phyloP scores from a whole-genome alignment of 2,797 vertebrate genomes.

The Ptychadena robeensis region DNA sequence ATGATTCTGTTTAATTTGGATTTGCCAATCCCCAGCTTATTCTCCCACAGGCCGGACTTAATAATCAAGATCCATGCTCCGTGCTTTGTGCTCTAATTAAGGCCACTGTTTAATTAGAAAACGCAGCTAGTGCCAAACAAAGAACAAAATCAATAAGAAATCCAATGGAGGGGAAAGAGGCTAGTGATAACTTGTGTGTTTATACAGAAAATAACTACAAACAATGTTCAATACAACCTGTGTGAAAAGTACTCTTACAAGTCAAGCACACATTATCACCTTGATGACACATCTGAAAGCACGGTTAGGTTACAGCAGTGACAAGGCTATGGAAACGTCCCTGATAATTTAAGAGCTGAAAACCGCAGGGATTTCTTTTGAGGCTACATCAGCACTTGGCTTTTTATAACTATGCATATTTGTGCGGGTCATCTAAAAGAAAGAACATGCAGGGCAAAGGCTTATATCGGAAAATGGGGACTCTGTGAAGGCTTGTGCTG shows the following conservation, averaged over 20 bases:
- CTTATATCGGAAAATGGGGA: constrained; percentile 44
- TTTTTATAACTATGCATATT: constrained; percentile 26
- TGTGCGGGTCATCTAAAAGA: constrained; percentile 46
- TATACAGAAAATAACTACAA: constrained; percentile 46
- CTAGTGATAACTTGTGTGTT: constrained; percentile 37
- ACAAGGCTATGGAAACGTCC: constrained; percentile 6
- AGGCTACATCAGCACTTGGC: constrained; percentile 49
- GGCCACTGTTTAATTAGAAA: constrained; percentile 72
- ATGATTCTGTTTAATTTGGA: constrained; percentile 67
- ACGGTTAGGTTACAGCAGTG: background rate
- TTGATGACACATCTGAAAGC: background rate
- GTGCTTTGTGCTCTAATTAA: constrained; percentile 70
- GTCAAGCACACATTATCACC: background rate
- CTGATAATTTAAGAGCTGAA: constrained; percentile 10
- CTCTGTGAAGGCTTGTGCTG: constrained; percentile 50
- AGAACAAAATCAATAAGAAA: constrained; percentile 66
- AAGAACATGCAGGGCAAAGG: constrained; percentile 45
- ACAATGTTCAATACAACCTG: background rate
- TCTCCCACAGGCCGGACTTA: constrained; percentile 65
- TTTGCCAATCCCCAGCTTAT: constrained; percentile 62
- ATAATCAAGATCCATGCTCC: constrained; percentile 69
- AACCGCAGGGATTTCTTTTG: constrained; percentile 21
- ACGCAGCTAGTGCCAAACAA: constrained; percentile 65
- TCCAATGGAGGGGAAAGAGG: constrained; percentile 63
- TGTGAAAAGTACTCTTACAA: background rate